These are phyloP conservation scores for Sus scrofa DNA, from an alignment of 2,113 vertebrate species.

Conservation along the genomic window T2T-Sscrofa CM000826.6:141244001-141244500, in stretches of 20 bases:
- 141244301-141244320: slow-evolving; percentile 89
- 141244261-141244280: slow-evolving; percentile 85
- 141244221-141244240: background rate
- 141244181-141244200: no score
- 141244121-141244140: background rate
- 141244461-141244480: slow-evolving; percentile 84
- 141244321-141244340: slow-evolving; percentile 93
- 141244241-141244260: background rate
- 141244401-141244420: slow-evolving; percentile 91
- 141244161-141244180: background rate
- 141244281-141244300: slow-evolving; percentile 88
- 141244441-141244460: slow-evolving; percentile 96
- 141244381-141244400: slow-evolving; percentile 91
- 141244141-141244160: background rate
- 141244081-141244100: background rate
- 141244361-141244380: slow-evolving; percentile 93
- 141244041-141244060: background rate
- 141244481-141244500: no score
- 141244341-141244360: slow-evolving; percentile 94
- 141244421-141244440: slow-evolving; percentile 92
- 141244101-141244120: background rate
- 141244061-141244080: background rate
- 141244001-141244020: background rate
- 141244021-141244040: background rate
- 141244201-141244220: no score